Evolutionary conservation across 2,113 vertebrate species (phyloP), one percentile per base, ranked within the genome.

Genomic region (Balaenoptera acutorostrata): DNA sequence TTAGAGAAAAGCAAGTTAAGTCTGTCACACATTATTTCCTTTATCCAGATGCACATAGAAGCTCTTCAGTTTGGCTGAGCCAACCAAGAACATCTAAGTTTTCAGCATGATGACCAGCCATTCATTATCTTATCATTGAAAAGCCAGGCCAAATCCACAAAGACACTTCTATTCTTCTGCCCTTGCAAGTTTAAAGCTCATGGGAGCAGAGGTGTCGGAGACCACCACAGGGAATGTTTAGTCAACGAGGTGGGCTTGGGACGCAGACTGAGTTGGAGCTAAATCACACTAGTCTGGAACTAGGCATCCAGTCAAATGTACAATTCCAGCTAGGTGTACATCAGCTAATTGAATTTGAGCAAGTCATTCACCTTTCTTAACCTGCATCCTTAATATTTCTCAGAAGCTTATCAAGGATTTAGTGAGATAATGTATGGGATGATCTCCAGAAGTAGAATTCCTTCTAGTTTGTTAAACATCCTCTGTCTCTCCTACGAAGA

Each of bases 1-100:
- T 97, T 98, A 96, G 97, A 98, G 97, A 96, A 90, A 98, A 96
- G 82, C 94, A 98, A 98, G 97, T 95, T 94, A 97, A 98, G 88
- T 92, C 71, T 96, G 68, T 97, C 96, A 93, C 88, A 57, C 49
- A 71, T 92, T 96, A 93, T 96, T 98, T 98, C 97, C 97, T 98
- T 97, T 96, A 96, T 96, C 91, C 96, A 94, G 96, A 96, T 57
- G 52, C 97, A 90, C 97, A 96, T 39, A 97, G 95, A 95, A 96
- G 33, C 78, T 96, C 97, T 96, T 89, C 33, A 95, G 27, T 90
- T 96, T 93, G 86, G 49, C 88, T 97, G 90, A 97, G 95, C 93
- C 95, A 98, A 96, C 93, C 96, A 97, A 97, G 88, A 86, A 92
- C 88, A 97, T 29, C 69, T 2, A 77, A 18, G 49, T 59, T 77